phyloP scores from a whole-genome alignment of 2,113 vertebrate genomes.

The Anoura caudifer region DNA sequence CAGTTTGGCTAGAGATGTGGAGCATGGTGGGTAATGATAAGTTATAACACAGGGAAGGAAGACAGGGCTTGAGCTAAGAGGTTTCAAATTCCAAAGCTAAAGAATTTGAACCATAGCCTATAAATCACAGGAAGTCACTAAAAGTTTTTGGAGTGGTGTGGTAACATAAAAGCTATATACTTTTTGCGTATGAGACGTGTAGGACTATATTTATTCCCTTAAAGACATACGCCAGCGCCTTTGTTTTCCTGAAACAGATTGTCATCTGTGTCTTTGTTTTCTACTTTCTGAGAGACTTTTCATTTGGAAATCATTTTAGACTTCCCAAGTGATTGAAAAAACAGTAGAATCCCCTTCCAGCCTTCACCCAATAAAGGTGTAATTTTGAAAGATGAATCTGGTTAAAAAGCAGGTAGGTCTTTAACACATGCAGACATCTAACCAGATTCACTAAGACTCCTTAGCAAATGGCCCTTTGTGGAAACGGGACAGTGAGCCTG shows the following conservation, averaged over 20 bases:
- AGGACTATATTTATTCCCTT: not conserved
- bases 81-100: constrained; percentile 1
- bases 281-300: not conserved
- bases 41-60: not conserved
- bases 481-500: not conserved
- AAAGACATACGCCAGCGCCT: not conserved
- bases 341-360: not conserved
- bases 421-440: not conserved
- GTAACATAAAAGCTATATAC: not conserved
- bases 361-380: not conserved
- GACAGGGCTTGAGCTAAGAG: not conserved
- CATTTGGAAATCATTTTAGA: not conserved
- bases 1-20: not conserved
- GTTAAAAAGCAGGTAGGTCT: not conserved
- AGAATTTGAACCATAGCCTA: not conserved
- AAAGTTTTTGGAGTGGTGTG: not conserved
- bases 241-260: not conserved
- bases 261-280: not conserved
- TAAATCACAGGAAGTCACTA: not conserved
- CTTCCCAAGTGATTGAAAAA: not conserved
- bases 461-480: not conserved
- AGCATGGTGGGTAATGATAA: not conserved
- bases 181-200: not conserved
- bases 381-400: not conserved
- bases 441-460: not conserved